These are phyloP conservation scores for Chloroceryle aenea DNA, from an alignment of 2,113 vertebrate genomes.

Conservation along the genomic window DNA sequence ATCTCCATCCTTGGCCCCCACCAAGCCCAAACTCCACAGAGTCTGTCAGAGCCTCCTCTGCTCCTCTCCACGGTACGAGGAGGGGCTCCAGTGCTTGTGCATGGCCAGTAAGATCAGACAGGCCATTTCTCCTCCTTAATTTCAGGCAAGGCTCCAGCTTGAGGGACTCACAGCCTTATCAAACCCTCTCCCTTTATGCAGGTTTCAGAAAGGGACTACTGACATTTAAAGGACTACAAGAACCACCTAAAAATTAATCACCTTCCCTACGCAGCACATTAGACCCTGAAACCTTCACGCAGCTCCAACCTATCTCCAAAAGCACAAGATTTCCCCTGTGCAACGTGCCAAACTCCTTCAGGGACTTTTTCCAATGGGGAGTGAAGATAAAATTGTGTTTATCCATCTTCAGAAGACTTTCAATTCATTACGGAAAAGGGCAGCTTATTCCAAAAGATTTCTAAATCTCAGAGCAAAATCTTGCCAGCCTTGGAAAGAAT, in stretches of 20 bases:
- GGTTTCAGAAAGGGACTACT: neutral
- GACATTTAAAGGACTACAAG: neutral
- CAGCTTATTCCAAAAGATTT: neutral
- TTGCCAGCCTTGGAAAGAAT: neutral
- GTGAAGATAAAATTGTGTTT: constrained; percentile 1
- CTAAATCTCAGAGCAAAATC: neutral
- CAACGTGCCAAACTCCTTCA: neutral
- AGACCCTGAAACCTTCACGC: neutral
- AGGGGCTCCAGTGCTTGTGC: neutral
- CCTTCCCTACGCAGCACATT: neutral
- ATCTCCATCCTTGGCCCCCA: neutral
- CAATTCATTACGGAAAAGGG: neutral
- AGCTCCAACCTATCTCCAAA: neutral
- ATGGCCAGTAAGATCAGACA: neutral
- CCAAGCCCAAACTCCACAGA: neutral
- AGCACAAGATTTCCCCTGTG: neutral
- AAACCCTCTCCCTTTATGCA: neutral
- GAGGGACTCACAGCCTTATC: neutral
- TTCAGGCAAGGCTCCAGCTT: neutral
- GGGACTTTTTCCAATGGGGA: neutral
- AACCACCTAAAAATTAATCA: neutral
- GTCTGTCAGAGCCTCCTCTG: neutral
- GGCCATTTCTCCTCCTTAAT: neutral
- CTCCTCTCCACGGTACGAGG: neutral
- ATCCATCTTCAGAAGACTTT: neutral